These are phyloP conservation scores for Microctenopoma lineatum DNA, from an alignment of 2,797 vertebrate species.

Conservation along the genomic window DNA sequence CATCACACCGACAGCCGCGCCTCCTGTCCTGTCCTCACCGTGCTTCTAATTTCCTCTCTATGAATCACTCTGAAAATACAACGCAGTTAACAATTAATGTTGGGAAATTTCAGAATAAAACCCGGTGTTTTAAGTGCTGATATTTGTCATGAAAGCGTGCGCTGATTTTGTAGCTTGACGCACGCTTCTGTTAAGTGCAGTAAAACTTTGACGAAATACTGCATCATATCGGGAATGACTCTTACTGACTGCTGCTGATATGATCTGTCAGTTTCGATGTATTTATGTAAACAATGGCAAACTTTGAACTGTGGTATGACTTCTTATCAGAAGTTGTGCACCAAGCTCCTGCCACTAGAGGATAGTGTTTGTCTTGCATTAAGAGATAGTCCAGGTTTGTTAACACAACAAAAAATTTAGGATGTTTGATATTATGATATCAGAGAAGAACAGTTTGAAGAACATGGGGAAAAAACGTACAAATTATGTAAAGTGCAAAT, in stretches of 20 bases:
- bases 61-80: conserved; percentile 1
- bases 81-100: background rate
- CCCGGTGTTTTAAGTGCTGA: too few relatives aligned
- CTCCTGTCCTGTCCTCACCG: conserved; percentile 12
- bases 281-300: conserved; percentile 21
- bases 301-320: conserved; percentile 21
- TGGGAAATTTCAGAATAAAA: conserved; percentile 42
- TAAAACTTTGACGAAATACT: too few relatives aligned
- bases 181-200: too few relatives aligned
- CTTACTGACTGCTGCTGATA: background rate
- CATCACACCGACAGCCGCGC: conserved; percentile 29
- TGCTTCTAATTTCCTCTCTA: conserved; percentile 19
- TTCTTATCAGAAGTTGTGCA: conserved; percentile 13
- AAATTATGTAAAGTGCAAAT: background rate
- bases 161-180: background rate
- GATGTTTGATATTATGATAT: conserved; percentile 13
- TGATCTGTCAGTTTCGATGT: background rate
- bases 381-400: conserved; percentile 5
- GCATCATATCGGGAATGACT: too few relatives aligned
- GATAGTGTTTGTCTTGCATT: conserved; percentile 73
- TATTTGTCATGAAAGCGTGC: background rate
- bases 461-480: background rate
- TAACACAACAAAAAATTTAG: background rate
- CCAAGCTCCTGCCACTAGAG: conserved; percentile 71
- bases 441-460: background rate